A percentile compares a stretch with the other conserved stretches of the same genome.
Conservation (phyloP, 2,113 vertebrate genomes). For the Panthera uncia region DNA sequence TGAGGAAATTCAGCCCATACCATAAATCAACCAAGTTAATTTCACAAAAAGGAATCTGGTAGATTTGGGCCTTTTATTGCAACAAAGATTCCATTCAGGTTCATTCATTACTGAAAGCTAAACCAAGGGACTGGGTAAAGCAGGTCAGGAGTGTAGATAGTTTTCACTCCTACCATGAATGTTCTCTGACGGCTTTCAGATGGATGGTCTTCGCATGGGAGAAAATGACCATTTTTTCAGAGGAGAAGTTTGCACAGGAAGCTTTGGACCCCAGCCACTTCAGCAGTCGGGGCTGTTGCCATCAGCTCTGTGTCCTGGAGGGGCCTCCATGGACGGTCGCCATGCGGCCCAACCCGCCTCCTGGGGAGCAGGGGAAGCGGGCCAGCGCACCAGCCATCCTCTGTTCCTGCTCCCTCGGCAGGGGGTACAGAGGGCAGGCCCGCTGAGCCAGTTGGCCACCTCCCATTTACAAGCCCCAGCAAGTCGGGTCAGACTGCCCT, state of each 20-base stretch:
- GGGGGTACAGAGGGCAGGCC: slow-evolving; percentile 6
- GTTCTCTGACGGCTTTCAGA: not conserved
- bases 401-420: not conserved
- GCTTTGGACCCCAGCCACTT: not conserved
- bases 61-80: not conserved
- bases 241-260: not conserved
- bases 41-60: slow-evolving; percentile 17
- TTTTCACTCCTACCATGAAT: not conserved
- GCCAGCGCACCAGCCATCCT: slow-evolving; percentile 57
- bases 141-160: not conserved
- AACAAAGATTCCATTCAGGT: not conserved
- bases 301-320: not conserved
- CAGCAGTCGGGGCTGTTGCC: not conserved
- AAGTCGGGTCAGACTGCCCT: not conserved
- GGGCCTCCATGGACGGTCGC: not conserved
- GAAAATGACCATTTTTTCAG: not conserved
- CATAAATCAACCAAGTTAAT: not conserved
- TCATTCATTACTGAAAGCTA: slow-evolving; percentile 4
- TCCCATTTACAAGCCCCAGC: not conserved
- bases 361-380: not conserved
- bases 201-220: not conserved
- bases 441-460: slow-evolving; percentile 52
- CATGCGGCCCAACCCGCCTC: not conserved
- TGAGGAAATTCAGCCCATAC: not conserved
- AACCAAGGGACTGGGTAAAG: not conserved